Percentiles rank a stretch among this genome's conserved stretches.
Conservation (phyloP, 53 echinoderm and acorn worm species). For the Actinopyga echinites region DNA sequence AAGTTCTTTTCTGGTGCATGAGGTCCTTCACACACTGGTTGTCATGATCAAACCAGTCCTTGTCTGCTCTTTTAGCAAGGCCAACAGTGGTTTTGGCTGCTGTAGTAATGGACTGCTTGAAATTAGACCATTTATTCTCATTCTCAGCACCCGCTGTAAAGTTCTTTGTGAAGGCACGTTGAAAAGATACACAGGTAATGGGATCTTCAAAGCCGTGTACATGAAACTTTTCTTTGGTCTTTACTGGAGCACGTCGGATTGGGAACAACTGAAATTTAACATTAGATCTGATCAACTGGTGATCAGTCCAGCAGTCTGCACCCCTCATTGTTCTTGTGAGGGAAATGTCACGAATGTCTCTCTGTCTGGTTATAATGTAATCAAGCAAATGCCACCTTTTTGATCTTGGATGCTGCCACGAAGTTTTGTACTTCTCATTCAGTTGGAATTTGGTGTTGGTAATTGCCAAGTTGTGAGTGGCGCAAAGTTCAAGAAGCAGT, state of each 20-base stretch:
- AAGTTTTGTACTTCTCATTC: conserved; percentile 4
- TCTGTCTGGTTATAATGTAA: conserved; percentile 25
- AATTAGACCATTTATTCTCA: neutral
- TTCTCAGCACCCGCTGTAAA: neutral
- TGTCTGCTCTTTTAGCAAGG: neutral
- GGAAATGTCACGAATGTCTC: conserved; percentile 27
- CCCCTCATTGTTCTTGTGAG: conserved; percentile 44
- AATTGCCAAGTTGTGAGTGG: conserved; percentile 1
- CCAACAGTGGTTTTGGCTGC: neutral
- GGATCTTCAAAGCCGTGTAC: neutral
- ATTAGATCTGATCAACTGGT: conserved; percentile 17
- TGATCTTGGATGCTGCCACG: conserved; percentile 62
- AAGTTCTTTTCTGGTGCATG: conserved; percentile 36
- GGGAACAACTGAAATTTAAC: conserved; percentile 7
- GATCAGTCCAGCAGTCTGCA: conserved; percentile 47
- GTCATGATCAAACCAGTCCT: conserved; percentile 45
- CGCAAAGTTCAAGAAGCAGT: conserved; percentile 29
- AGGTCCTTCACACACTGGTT: neutral
- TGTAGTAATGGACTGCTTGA: neutral
- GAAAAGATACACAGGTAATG: neutral
- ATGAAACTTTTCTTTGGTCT: neutral
- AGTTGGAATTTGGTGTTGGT: conserved; percentile 48
- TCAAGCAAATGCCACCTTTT: conserved; percentile 51
- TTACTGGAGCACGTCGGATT: neutral
- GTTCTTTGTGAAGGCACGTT: neutral